Conservation (phyloP, 2,888 invertebrate species). For the Nomada fabriciana region DNA sequence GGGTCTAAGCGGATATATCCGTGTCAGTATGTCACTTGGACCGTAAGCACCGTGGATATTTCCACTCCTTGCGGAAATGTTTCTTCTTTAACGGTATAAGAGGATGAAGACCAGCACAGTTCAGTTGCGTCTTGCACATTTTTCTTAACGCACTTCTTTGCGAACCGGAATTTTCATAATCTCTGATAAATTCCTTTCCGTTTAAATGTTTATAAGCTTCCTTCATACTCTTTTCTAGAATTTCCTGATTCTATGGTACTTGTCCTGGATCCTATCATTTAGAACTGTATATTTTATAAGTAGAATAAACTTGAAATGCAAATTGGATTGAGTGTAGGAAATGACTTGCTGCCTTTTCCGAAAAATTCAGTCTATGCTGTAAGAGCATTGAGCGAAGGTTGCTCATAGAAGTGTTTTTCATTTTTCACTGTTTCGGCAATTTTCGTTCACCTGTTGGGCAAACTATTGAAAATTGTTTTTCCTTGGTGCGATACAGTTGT, state of each 20-base stretch:
- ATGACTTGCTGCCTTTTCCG: no score
- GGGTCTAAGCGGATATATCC: slow-evolving; percentile 28
- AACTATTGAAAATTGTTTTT: no score
- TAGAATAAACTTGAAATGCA: no score
- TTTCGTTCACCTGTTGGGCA: no score
- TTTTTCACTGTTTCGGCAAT: no score
- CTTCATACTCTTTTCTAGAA: not conserved
- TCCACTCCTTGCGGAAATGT: slow-evolving; percentile 34
- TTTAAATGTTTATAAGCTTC: no score
- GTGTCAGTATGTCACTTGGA: slow-evolving; percentile 29
- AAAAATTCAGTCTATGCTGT: no score
- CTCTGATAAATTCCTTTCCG: slow-evolving; percentile 2
- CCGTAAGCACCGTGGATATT: slow-evolving; percentile 29
- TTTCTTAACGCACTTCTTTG: slow-evolving; percentile 10
- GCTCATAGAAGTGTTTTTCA: no score
- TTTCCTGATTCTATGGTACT: not conserved
- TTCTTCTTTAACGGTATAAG: slow-evolving; percentile 33
- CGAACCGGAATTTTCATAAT: not conserved
- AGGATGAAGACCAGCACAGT: slow-evolving; percentile 31
- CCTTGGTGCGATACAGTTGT: no score
- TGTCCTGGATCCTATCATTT: not conserved
- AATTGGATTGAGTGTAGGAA: no score
- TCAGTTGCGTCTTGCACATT: slow-evolving; percentile 1
- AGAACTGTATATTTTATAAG: no score
- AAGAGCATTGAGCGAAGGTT: no score